These are phyloP conservation scores for Calonectris borealis DNA, from an alignment of 2,113 vertebrate species.

Conservation along the genomic window DNA sequence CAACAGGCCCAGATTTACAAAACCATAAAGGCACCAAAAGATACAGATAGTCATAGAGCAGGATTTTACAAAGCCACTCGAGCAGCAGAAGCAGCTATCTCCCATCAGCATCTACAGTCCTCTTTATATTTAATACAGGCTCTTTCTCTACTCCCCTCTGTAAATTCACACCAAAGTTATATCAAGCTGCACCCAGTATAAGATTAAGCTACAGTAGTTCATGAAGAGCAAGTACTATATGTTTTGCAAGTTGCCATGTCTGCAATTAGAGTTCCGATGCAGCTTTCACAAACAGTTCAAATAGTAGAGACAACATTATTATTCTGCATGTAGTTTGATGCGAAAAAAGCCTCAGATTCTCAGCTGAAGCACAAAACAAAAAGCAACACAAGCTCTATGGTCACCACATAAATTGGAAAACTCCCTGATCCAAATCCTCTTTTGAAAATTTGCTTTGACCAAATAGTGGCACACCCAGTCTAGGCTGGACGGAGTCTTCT, in stretches of 20 bases:
- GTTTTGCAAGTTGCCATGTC: background rate
- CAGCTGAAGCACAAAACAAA: background rate
- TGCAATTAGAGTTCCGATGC: background rate
- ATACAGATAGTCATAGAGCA: background rate
- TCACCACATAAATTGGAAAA: background rate
- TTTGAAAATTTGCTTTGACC: background rate
- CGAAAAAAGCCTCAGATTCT: background rate
- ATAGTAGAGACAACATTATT: background rate
- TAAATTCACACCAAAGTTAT: background rate
- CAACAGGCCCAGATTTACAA: background rate
- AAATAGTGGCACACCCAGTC: background rate
- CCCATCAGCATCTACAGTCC: background rate
- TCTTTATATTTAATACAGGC: background rate
- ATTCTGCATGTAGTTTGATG: background rate
- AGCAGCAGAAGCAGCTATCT: background rate
- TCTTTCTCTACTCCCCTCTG: background rate
- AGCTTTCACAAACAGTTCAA: background rate
- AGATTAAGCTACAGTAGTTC: background rate
- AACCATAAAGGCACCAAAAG: background rate
- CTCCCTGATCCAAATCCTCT: background rate
- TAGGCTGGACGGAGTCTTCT: background rate
- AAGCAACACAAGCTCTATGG: background rate
- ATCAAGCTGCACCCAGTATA: background rate
- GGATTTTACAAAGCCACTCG: background rate
- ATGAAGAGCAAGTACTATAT: background rate